These are phyloP conservation scores for Aspidapion aeneum DNA, from an alignment of 2,888 invertebrate species.

Conservation along the genomic window DNA sequence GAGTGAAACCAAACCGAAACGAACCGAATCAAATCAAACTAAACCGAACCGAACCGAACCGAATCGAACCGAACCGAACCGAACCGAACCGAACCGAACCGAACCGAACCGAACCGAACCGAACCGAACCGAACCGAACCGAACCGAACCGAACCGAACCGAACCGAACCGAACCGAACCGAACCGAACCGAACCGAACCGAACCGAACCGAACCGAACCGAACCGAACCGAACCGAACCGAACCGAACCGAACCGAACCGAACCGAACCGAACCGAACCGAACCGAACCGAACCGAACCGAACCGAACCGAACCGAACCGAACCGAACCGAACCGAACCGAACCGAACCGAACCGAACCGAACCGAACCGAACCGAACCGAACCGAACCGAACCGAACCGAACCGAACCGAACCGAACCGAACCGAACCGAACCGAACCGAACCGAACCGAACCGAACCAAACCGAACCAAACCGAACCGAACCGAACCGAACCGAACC, in stretches of 20 bases:
- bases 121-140: slow-evolving; percentile 4
- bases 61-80: slow-evolving; percentile 3
- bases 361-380: slow-evolving; percentile 4
- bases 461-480: slow-evolving; percentile 2
- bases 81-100: slow-evolving; percentile 4
- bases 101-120: slow-evolving; percentile 4
- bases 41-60: slow-evolving; percentile 4
- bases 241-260: slow-evolving; percentile 3
- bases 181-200: slow-evolving; percentile 4
- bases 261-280: slow-evolving; percentile 3
- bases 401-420: slow-evolving; percentile 2
- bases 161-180: slow-evolving; percentile 4
- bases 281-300: slow-evolving; percentile 4
- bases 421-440: slow-evolving; percentile 2
- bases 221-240: slow-evolving; percentile 4
- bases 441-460: slow-evolving; percentile 4
- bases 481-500: slow-evolving; percentile 2
- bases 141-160: slow-evolving; percentile 4
- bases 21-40: background rate
- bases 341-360: slow-evolving; percentile 4
- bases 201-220: slow-evolving; percentile 4
- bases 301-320: slow-evolving; percentile 4
- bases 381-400: slow-evolving; percentile 1
- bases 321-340: slow-evolving; percentile 4
- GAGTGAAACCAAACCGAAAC: no score